Conservation (phyloP, 1,140 invertebrate species). For the Anoplophora glabripennis region DNA sequence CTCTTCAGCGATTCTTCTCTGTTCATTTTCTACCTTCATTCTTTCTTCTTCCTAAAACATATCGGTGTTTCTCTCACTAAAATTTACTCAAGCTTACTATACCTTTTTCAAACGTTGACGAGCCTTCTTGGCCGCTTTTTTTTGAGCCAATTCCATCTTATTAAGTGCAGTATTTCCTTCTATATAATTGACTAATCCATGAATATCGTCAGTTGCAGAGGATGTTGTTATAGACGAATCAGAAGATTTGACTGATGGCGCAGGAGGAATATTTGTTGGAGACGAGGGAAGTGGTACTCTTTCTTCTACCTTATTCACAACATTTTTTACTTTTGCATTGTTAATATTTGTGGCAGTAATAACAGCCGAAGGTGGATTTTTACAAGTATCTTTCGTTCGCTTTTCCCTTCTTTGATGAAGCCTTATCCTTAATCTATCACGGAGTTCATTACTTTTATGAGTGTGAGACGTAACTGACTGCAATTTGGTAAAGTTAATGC, state of each 20-base stretch:
- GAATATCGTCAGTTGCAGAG: slow-evolving; percentile 35
- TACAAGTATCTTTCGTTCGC: slow-evolving; percentile 20
- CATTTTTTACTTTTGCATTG: slow-evolving; percentile 16
- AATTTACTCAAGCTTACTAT: slow-evolving; percentile 7
- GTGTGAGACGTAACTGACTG: slow-evolving; percentile 18
- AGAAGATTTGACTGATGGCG: slow-evolving; percentile 25
- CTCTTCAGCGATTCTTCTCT: slow-evolving; percentile 20
- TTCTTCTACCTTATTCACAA: slow-evolving; percentile 21
- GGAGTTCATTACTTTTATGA: slow-evolving; percentile 49
- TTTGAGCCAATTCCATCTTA: slow-evolving; percentile 41
- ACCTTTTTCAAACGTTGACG: slow-evolving; percentile 43
- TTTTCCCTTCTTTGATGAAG: slow-evolving; percentile 45
- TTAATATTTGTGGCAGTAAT: not conserved
- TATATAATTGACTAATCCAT: slow-evolving; percentile 44
- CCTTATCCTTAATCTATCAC: slow-evolving; percentile 51
- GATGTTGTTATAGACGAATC: slow-evolving; percentile 16
- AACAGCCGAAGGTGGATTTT: slow-evolving; percentile 1
- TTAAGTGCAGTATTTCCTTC: slow-evolving; percentile 40
- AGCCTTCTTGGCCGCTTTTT: slow-evolving; percentile 47
- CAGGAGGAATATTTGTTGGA: slow-evolving; percentile 26
- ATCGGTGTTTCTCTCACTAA: not conserved
- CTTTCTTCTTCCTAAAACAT: slow-evolving; percentile 37
- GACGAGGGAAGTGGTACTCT: slow-evolving; percentile 29
- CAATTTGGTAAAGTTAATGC: slow-evolving; percentile 3
- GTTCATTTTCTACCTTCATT: slow-evolving; percentile 29